Percentiles rank a stretch among this genome's conserved stretches.
phyloP scores from a whole-genome alignment of 2,797 vertebrate species.

The Chelonia mydas region DNA sequence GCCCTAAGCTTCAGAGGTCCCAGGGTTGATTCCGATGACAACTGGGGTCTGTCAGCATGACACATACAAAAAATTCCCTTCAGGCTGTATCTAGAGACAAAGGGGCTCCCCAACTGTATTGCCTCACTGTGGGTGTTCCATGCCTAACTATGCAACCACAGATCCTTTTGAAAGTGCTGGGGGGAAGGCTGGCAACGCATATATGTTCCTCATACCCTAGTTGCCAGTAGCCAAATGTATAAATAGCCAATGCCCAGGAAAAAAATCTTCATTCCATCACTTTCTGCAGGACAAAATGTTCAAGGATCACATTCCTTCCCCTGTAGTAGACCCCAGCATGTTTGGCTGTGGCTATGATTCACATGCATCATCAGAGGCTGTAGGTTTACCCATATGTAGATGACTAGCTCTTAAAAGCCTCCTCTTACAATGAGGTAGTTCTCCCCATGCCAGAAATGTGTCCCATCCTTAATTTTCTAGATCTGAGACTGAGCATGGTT shows the following conservation, averaged over 20 bases:
- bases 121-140: not conserved
- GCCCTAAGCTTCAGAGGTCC: no score
- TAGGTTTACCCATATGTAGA: not conserved
- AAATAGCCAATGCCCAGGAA: not conserved
- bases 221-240: not conserved
- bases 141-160: accelerated
- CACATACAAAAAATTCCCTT: not conserved
- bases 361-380: not conserved
- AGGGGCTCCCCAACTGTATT: not conserved
- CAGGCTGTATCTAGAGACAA: not conserved
- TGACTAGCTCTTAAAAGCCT: no score
- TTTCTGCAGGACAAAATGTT: not conserved
- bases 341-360: not conserved
- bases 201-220: not conserved
- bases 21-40: no score
- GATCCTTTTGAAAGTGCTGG: not conserved
- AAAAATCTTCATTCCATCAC: not conserved
- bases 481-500: not conserved
- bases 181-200: not conserved
- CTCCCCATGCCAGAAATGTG: not conserved
- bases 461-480: not conserved
- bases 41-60: no score
- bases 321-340: not conserved
- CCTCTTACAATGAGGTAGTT: not conserved
- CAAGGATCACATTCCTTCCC: not conserved